A percentile compares a stretch with the other conserved stretches of the same genome.
phyloP scores from a whole-genome alignment of 1,140 invertebrate species.

The Drosophila malerkotliana region DNA sequence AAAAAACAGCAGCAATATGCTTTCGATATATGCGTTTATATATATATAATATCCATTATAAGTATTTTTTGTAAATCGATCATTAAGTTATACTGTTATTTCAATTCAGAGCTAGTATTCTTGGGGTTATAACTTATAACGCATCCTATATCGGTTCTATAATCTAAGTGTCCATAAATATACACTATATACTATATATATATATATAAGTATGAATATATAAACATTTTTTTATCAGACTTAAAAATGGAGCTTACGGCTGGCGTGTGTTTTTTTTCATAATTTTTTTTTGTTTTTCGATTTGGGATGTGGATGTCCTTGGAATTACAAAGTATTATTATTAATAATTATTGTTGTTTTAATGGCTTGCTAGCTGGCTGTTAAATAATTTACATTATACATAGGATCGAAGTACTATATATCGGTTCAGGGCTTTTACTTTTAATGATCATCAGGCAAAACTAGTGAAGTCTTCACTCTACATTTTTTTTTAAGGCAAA shows the following conservation, averaged over 20 bases:
- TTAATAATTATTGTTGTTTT: conserved; percentile 27
- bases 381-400: conserved; percentile 13
- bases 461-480: conserved; percentile 58
- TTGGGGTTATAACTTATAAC: conserved; percentile 13
- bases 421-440: conserved; percentile 3
- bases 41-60: conserved; percentile 8
- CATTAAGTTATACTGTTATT: conserved; percentile 5
- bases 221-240: conserved; percentile 71
- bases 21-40: conserved; percentile 16
- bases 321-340: conserved; percentile 45
- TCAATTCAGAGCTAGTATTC: conserved; percentile 44
- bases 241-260: conserved; percentile 71
- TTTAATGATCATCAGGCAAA: conserved; percentile 28
- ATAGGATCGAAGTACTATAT: conserved; percentile 26
- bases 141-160: conserved; percentile 39
- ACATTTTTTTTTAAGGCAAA: conserved; percentile 68
- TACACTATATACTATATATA: conserved; percentile 23
- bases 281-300: conserved; percentile 18
- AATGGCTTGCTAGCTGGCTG: conserved; percentile 56
- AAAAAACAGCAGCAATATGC: conserved; percentile 45
- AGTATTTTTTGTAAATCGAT: conserved; percentile 35
- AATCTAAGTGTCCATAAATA: conserved; percentile 40
- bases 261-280: conserved; percentile 27
- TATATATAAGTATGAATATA: conserved; percentile 33
- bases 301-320: conserved; percentile 38